A percentile compares a stretch with the other conserved stretches of the same genome.
Conservation (phyloP, 23 tunicate species). For the Halocynthia aurantium region DNA sequence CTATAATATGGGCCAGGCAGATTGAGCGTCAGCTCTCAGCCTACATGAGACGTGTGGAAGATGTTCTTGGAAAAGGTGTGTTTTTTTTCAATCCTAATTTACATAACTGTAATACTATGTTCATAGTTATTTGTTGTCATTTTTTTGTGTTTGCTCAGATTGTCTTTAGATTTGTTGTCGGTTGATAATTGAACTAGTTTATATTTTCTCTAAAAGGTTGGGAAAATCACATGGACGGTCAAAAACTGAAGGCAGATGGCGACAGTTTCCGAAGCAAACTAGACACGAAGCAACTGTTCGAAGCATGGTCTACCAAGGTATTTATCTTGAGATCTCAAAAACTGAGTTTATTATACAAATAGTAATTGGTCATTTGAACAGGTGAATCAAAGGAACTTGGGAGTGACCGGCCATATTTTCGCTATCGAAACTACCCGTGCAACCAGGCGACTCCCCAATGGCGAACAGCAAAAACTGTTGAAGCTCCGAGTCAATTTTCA, state of each 20-base stretch:
- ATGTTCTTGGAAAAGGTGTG: slow-evolving; percentile 97
- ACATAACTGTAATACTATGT: neutral
- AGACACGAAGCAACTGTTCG: slow-evolving; percentile 82
- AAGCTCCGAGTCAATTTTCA: slow-evolving; percentile 76
- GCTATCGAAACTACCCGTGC: slow-evolving; percentile 80
- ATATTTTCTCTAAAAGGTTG: slow-evolving; percentile 42
- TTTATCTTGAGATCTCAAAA: neutral
- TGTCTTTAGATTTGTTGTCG: neutral
- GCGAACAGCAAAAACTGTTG: slow-evolving; percentile 50
- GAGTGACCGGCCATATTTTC: slow-evolving; percentile 86
- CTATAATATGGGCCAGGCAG: slow-evolving; percentile 96
- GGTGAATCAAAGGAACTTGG: slow-evolving; percentile 83
- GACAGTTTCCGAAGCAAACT: slow-evolving; percentile 71
- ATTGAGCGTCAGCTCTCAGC: slow-evolving; percentile 79
- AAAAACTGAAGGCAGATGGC: slow-evolving; percentile 88
- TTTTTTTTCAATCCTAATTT: neutral
- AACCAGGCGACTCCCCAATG: slow-evolving; percentile 17
- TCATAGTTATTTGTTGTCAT: neutral
- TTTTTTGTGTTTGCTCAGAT: neutral
- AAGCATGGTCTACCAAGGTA: slow-evolving; percentile 83
- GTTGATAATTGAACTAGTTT: neutral
- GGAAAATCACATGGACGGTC: slow-evolving; percentile 98
- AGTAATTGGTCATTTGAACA: slow-evolving; percentile 1
- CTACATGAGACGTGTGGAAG: slow-evolving; percentile 95
- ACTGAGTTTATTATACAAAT: neutral